Conservation (phyloP, 2,888 invertebrate genomes). For the Lamellibrachia satsuma region DNA sequence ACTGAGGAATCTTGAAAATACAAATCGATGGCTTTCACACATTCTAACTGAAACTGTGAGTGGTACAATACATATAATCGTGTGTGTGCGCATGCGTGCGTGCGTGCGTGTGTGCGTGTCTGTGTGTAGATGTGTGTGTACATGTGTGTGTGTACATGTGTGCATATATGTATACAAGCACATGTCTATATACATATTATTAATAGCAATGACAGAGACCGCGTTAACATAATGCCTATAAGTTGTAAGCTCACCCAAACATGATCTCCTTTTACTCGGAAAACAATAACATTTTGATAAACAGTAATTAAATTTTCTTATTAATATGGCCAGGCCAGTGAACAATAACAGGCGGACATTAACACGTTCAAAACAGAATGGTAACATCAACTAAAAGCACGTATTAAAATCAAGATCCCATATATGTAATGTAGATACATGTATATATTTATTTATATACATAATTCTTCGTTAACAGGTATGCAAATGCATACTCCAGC, state of each 20-base stretch:
- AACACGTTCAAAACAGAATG: background rate
- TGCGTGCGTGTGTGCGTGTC: background rate
- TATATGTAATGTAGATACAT: conserved; percentile 1
- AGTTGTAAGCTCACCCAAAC: background rate
- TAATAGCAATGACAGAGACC: conserved; percentile 10
- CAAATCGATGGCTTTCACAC: background rate
- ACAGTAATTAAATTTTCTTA: conserved; percentile 1
- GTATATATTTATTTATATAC: conserved; percentile 5
- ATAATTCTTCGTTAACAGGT: background rate
- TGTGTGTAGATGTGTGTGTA: background rate
- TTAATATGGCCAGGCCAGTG: background rate
- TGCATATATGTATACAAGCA: background rate
- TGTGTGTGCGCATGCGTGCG: background rate
- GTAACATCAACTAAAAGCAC: conserved; percentile 13
- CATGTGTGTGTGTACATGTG: background rate
- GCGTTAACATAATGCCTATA: background rate
- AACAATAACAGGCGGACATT: background rate
- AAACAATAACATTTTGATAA: background rate
- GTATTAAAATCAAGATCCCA: conserved; percentile 4
- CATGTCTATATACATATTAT: conserved; percentile 6
- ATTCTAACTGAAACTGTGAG: background rate
- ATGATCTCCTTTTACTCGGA: background rate
- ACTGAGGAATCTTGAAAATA: background rate
- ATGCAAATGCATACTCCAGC: background rate
- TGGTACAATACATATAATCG: background rate